Evolutionary conservation across 2,888 invertebrate species (phyloP).

Genomic region (Coleophora deauratella): DNA sequence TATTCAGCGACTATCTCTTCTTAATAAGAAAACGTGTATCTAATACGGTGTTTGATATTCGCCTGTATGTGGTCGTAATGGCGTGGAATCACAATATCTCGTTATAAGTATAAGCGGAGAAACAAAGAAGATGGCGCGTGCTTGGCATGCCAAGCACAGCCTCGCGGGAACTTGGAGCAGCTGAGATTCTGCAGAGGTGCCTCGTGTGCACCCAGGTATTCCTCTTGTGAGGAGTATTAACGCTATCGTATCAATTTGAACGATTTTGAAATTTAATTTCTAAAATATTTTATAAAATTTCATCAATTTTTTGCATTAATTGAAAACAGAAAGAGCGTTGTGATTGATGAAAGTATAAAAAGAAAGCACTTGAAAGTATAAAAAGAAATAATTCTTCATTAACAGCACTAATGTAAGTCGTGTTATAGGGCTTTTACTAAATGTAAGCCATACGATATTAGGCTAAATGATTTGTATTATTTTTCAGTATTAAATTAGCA

Average conservation of each 20-base stretch:
- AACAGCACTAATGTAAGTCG: background rate
- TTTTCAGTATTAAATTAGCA: conserved; percentile 41
- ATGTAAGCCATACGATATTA: conserved; percentile 5
- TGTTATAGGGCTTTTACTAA: too few relatives aligned
- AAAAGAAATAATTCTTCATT: background rate
- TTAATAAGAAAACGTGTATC: conserved; percentile 70
- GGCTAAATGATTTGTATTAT: conserved; percentile 32
- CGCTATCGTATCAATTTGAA: background rate
- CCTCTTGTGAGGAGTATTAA: background rate
- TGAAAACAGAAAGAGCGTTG: too few relatives aligned
- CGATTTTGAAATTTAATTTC: background rate
- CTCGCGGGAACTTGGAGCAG: conserved; percentile 13
- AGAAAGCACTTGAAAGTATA: background rate
- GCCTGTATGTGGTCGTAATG: conserved; percentile 64
- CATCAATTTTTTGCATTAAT: too few relatives aligned
- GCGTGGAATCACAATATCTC: conserved; percentile 69
- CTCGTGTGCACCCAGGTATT: conserved; percentile 5
- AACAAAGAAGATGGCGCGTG: conserved; percentile 66
- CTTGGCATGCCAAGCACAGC: conserved; percentile 36
- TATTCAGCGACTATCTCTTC: conserved; percentile 52
- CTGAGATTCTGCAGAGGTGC: conserved; percentile 18
- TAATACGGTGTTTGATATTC: conserved; percentile 67
- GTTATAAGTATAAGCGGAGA: conserved; percentile 64
- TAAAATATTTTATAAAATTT: too few relatives aligned
- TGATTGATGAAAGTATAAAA: background rate